Base-by-base conservation (phyloP, 2,113 vertebrate species). In the Nerophis ophidion region DNA sequence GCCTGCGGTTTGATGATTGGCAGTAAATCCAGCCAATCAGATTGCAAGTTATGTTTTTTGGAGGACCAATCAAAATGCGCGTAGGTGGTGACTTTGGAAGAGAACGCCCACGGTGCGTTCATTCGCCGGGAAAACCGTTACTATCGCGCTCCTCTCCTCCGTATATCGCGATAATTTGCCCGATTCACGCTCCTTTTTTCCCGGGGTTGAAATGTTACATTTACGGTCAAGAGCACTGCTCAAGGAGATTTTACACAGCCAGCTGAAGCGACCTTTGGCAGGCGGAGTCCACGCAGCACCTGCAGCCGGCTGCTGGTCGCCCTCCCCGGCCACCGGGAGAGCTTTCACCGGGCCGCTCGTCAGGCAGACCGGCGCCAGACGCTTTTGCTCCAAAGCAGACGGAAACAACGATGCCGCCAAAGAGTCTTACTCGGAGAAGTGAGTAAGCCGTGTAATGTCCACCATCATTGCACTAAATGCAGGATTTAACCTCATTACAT, bases 341-440 rank as follows among this genome's bases (percentile, higher is more conserved):
- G 15, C 53, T 2, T 59, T 70, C 0, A 8, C 68, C 58, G 70
- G 71, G 13, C 38, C 52, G 36, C 38, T 38, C 52, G 0, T n/a
- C 48, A 12, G 61, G 0, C 70, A 46, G 7, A 48, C 51, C 44
- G 56, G 34, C 4, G 54, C 56, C 6, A 82, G 88, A 40, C 34
- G 71, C 45, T 83, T 88, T 14, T 90, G 89, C 68, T 77, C 83
- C 38, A 85, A 86, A 56, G 74, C 44, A 4, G 83, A 86, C 40
- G 63, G 71, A 19, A 68, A 60, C 13, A 71, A 64, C 40, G 86
- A 87, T 44, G 60, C 69, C 48, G 12, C 44, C 49, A 88, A 81
- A 40, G 86, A 89, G 10, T 48, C 84, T 0, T 9, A 83, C 1
- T 13, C 74, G 1, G 89, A 91, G 19, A 90, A 91, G 89, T 91